A percentile compares a stretch with the other conserved stretches of the same genome.
These are phyloP conservation scores for Polypedilum pembai DNA, from an alignment of 1,140 invertebrate genomes.

Conservation along the genomic window DNA sequence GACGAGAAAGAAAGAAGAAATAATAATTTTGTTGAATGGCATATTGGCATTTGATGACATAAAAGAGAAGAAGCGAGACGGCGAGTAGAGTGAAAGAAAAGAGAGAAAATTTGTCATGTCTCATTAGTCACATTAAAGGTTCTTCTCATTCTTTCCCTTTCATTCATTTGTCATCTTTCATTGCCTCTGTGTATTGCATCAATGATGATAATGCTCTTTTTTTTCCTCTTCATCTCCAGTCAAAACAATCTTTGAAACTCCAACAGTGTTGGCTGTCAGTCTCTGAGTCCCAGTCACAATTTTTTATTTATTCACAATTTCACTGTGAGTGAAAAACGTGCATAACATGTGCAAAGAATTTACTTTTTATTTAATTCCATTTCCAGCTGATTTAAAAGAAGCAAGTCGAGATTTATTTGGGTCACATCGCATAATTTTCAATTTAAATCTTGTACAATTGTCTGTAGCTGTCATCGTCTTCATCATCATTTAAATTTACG, in stretches of 20 bases:
- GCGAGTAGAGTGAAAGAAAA: neutral
- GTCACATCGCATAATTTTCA: constrained; percentile 27
- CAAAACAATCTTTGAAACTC: neutral
- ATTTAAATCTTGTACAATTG: neutral
- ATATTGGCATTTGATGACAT: constrained; percentile 2
- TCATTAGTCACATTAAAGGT: neutral
- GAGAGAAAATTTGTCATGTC: neutral
- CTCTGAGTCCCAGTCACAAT: neutral
- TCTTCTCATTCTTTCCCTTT: neutral
- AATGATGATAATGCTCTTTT: neutral
- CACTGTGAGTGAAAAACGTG: neutral
- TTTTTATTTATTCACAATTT: neutral
- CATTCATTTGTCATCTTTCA: constrained; percentile 15
- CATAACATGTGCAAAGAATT: constrained; percentile 2
- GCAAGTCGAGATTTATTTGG: constrained; percentile 17
- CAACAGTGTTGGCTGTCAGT: neutral
- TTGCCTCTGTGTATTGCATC: neutral
- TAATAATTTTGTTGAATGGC: neutral
- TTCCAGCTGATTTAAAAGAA: neutral
- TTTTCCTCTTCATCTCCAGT: neutral
- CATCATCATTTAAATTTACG: too few species aligned
- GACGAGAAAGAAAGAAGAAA: neutral
- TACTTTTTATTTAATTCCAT: constrained; percentile 4
- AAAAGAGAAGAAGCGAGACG: neutral
- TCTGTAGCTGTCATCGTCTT: too few species aligned